A percentile compares a stretch with the other conserved stretches of the same genome.
Conservation (phyloP, 2,797 vertebrate genomes). For the Glossophaga mutica region DNA sequence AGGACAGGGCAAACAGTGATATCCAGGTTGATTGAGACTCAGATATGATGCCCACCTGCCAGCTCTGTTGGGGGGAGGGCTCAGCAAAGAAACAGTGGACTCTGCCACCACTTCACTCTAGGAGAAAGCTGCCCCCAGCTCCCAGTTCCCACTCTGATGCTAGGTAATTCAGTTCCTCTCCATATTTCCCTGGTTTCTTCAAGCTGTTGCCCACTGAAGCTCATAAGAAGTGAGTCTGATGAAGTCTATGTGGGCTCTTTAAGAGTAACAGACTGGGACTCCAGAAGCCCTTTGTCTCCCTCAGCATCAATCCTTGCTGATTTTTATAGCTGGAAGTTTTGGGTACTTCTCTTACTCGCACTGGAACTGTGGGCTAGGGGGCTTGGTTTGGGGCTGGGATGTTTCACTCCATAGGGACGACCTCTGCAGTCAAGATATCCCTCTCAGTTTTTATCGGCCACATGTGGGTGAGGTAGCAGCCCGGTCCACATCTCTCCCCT, state of each 20-base stretch:
- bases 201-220: not conserved
- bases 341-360: not conserved
- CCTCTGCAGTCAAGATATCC: not conserved
- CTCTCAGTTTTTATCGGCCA: not conserved
- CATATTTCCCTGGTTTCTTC: not conserved
- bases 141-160: too few relatives aligned
- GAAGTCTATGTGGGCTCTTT: not conserved
- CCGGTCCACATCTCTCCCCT: not conserved
- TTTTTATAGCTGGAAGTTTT: not conserved
- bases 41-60: not conserved
- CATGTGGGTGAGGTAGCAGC: not conserved
- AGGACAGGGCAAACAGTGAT: not conserved
- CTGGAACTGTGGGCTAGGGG: not conserved
- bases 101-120: not conserved
- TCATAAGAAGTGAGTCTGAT: not conserved
- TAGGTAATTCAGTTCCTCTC: not conserved
- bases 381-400: not conserved
- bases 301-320: not conserved
- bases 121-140: not conserved
- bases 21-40: not conserved
- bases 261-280: not conserved
- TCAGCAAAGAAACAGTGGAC: not conserved
- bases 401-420: not conserved
- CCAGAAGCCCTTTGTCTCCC: not conserved
- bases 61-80: not conserved